These are phyloP conservation scores for Agonopterix arenella DNA, from an alignment of 2,888 invertebrate genomes.

Conservation along the genomic window DNA sequence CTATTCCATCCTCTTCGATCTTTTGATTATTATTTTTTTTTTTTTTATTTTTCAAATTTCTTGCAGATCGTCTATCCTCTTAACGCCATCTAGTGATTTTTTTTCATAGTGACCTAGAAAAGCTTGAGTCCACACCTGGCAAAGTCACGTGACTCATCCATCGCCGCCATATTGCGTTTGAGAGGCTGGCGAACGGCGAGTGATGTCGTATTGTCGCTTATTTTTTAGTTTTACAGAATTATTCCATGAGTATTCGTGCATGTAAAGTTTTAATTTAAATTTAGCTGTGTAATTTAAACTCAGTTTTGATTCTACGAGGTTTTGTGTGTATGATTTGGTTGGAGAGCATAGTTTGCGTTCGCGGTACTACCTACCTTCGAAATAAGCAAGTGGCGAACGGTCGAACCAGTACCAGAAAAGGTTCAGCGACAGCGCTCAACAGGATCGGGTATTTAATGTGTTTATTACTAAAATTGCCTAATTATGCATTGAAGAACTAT, in stretches of 20 bases:
- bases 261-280: constrained; percentile 4
- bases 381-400: constrained; percentile 54
- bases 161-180: constrained; percentile 58
- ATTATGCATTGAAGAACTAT: not conserved
- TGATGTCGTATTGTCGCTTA: constrained; percentile 40
- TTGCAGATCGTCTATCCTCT: too few species aligned
- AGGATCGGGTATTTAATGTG: constrained; percentile 25
- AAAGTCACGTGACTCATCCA: constrained; percentile 45
- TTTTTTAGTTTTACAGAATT: constrained; percentile 32
- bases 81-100: too few species aligned
- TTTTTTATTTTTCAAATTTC: too few species aligned
- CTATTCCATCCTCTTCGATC: too few species aligned
- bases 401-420: constrained; percentile 46
- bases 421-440: constrained; percentile 34
- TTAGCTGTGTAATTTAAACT: constrained; percentile 1
- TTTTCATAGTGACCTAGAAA: too few species aligned
- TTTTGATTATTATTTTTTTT: too few species aligned
- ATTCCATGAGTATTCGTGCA: constrained; percentile 19
- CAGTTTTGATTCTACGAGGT: constrained; percentile 1
- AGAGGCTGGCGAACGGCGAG: constrained; percentile 25
- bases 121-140: too few species aligned
- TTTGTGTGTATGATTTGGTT: constrained; percentile 17
- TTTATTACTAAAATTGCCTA: constrained; percentile 4
- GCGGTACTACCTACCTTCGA: constrained; percentile 55
- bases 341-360: constrained; percentile 20